These are phyloP conservation scores for Lepeophtheirus salmonis DNA, from an alignment of 1,140 invertebrate genomes.

Conservation along the genomic window DNA sequence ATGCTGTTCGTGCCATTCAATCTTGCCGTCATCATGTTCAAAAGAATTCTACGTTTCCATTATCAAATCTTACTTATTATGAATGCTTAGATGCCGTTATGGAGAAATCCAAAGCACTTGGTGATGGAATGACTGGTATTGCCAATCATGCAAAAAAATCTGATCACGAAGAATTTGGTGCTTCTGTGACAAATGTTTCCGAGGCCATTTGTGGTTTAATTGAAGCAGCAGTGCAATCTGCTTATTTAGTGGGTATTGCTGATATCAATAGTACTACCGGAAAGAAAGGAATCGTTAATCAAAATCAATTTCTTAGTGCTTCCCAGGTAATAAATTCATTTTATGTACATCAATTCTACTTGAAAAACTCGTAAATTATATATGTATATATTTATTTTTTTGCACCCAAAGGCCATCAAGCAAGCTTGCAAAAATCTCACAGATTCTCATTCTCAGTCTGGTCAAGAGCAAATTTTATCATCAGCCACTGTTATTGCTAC, in stretches of 20 bases:
- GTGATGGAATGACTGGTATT: constrained; percentile 81
- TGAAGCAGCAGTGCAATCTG: constrained; percentile 81
- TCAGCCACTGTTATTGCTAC: constrained; percentile 87
- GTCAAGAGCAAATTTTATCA: constrained; percentile 64
- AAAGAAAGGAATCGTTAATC: constrained; percentile 71
- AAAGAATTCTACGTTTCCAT: constrained; percentile 65
- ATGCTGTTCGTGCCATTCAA: constrained; percentile 79
- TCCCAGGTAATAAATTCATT: constrained; percentile 33
- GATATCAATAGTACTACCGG: constrained; percentile 79
- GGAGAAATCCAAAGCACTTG: constrained; percentile 67
- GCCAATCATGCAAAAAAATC: constrained; percentile 72
- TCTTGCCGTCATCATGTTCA: constrained; percentile 51
- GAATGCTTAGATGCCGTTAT: constrained; percentile 84
- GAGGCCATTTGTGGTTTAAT: constrained; percentile 72
- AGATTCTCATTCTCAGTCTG: constrained; percentile 41
- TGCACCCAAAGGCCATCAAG: constrained; percentile 46
- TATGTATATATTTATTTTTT: constrained; percentile 1
- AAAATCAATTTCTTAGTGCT: constrained; percentile 65
- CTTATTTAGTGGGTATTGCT: constrained; percentile 79
- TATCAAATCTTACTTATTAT: constrained; percentile 75
- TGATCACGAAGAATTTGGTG: constrained; percentile 67
- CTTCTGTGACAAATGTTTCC: constrained; percentile 61
- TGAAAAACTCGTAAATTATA: too few species aligned
- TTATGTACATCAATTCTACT: neutral
- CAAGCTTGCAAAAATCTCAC: constrained; percentile 60